A percentile compares a stretch with the other conserved stretches of the same genome.
Evolutionary conservation across 2,888 invertebrate genomes (phyloP).

Genomic region (Eilema caniola): DNA sequence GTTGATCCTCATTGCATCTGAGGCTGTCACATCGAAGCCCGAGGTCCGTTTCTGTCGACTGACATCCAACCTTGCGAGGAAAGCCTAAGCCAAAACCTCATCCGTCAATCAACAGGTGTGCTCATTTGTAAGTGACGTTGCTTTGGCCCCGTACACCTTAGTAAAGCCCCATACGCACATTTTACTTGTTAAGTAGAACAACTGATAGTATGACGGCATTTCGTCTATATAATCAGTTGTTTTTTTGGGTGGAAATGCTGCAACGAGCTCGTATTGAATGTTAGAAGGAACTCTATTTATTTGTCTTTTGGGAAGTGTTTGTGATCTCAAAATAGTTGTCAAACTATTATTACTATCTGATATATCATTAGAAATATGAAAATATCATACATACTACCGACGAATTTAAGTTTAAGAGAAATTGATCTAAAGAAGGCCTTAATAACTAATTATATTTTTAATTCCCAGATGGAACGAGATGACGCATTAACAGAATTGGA

Average conservation of each 20-base stretch:
- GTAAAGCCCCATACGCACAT: too few species aligned
- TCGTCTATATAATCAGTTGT: too few species aligned
- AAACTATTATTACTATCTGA: neutral
- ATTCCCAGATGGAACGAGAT: slow-evolving; percentile 93
- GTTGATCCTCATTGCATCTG: neutral
- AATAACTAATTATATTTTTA: neutral
- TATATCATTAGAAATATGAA: neutral
- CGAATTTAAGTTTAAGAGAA: neutral
- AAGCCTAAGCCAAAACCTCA: neutral
- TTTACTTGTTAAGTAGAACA: too few species aligned
- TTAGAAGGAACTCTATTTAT: too few species aligned
- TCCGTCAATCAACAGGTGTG: neutral
- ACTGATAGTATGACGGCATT: too few species aligned
- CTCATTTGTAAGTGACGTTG: too few species aligned
- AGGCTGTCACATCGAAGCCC: neutral
- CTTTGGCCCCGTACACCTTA: too few species aligned
- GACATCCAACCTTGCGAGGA: neutral
- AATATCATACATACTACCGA: neutral
- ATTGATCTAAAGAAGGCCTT: neutral
- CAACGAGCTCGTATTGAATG: too few species aligned
- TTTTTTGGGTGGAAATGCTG: too few species aligned
- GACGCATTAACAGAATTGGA: slow-evolving; percentile 94
- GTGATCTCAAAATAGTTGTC: neutral
- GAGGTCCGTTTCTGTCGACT: neutral
- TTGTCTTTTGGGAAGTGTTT: too few species aligned